Evolutionary conservation across 2,797 vertebrate genomes (phyloP), one percentile per base, ranked within the genome.

Genomic region (Malacoctenus gilli): DNA sequence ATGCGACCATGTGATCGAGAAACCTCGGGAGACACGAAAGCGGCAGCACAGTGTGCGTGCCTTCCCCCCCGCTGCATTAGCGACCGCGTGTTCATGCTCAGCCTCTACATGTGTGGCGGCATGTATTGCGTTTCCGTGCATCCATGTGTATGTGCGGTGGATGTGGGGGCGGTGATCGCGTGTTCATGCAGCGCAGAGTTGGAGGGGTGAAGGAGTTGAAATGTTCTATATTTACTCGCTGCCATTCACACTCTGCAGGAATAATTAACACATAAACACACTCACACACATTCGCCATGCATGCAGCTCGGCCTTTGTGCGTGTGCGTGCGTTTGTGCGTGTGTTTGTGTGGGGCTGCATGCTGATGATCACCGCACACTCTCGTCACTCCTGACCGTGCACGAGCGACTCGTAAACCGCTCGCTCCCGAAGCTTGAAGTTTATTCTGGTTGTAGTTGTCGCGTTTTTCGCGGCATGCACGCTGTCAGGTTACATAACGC

Each of bases 221-320:
- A 77, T 22, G 23, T 77, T 83, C 87, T 87, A 82, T 87, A 84
- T 85, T 85, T 89, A 85, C 75, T 76, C 49, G 10, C 66, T 69
- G 71, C 66, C 69, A 83, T 82, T 83, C 77, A 83, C 76, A 78
- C 65, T 67, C 36, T 54, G 79, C 4, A 69, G 31, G 82, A 72
- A 75, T 81, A 80, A 84, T 86, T 86, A 82, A 77, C 82, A 68
- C 76, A 78, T 49, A 75, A 22, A 75, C 71, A 74, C 67, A 72
- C 53, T 28, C 25, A 28, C 25, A 25, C 23, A 28, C 25, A 68
- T n/a, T 35, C 42, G 28, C 44, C 37, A 22, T 54, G 39, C 39
- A 9, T 28, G 25, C 25, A 28, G 25, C 25, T 35, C 10, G 13
- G 32, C 32, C 11, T 4, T 34, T 30, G 28, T 30, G 28, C 11